These are phyloP conservation scores for Macroglossus sobrinus DNA, from an alignment of 2,113 vertebrate genomes.

Conservation along the genomic window DNA sequence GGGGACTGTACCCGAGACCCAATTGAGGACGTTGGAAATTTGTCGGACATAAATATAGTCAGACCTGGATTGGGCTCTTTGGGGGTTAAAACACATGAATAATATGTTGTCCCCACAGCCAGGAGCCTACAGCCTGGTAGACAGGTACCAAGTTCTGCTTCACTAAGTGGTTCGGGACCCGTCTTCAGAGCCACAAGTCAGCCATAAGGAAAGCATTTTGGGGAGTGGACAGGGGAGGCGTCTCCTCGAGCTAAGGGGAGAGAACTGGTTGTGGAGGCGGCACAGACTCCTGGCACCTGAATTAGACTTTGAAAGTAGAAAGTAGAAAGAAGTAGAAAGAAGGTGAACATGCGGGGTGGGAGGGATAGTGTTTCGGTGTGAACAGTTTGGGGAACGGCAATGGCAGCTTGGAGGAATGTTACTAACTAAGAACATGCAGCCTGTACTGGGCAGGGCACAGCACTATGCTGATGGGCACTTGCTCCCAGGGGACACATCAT, in stretches of 20 bases:
- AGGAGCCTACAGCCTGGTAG: not conserved
- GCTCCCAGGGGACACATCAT: fast-evolving
- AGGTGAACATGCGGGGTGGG: not conserved
- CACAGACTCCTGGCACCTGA: not conserved
- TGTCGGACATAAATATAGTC: not conserved
- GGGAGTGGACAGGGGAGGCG: not conserved
- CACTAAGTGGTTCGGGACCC: not conserved
- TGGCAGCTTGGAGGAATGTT: not conserved
- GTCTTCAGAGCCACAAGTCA: not conserved
- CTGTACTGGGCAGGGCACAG: not conserved
- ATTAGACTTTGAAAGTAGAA: not conserved
- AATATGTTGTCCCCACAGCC: not conserved
- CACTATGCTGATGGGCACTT: not conserved
- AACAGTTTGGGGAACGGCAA: not conserved
- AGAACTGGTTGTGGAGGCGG: not conserved
- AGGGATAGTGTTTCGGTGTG: no score
- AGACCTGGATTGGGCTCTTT: not conserved
- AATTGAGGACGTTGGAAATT: not conserved
- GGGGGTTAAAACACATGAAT: not conserved
- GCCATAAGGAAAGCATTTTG: not conserved
- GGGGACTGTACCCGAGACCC: not conserved
- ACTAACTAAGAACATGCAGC: not conserved
- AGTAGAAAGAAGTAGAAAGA: not conserved
- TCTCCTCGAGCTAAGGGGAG: not conserved
- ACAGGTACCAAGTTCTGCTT: not conserved